A percentile compares a stretch with the other conserved stretches of the same genome.
Evolutionary conservation across 2,113 vertebrate genomes (phyloP).

Genomic region (Megaleporinus macrocephalus): DNA sequence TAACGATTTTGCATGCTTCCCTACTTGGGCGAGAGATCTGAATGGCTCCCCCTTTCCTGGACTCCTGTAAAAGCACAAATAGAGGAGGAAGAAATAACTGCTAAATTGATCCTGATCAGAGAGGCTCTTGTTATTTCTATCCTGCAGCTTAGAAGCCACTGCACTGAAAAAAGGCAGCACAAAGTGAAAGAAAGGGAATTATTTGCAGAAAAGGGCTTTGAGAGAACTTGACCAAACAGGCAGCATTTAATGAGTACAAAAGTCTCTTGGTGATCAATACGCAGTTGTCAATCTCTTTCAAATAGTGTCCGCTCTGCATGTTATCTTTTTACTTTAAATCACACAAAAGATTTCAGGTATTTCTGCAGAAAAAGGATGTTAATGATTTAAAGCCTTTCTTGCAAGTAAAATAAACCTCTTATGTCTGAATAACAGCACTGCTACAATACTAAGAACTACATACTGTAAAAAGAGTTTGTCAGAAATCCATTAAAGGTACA

Average conservation of each 20-base stretch:
- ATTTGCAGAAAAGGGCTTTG: conserved; percentile 52
- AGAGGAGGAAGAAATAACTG: conserved; percentile 49
- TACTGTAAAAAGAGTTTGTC: background rate
- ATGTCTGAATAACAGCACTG: background rate
- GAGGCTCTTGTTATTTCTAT: conserved; percentile 58
- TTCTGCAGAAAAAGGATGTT: conserved; percentile 6
- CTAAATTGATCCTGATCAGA: conserved; percentile 58
- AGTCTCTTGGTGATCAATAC: conserved; percentile 69
- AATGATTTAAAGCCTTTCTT: conserved; percentile 29
- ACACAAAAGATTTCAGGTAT: conserved; percentile 5
- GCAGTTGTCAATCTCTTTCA: conserved; percentile 64
- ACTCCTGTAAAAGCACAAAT: conserved; percentile 43
- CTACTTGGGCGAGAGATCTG: conserved; percentile 15
- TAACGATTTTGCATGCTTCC: conserved; percentile 38
- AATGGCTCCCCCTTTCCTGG: conserved; percentile 32
- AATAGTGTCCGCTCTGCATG: conserved; percentile 63
- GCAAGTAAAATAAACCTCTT: conserved; percentile 1
- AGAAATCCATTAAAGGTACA: conserved; percentile 12
- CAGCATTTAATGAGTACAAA: conserved; percentile 70
- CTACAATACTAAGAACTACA: background rate
- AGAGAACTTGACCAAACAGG: conserved; percentile 63
- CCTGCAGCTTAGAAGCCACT: conserved; percentile 52
- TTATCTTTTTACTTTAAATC: conserved; percentile 51
- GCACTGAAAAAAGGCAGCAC: conserved; percentile 52
- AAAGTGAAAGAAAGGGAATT: conserved; percentile 51